These are phyloP conservation scores for Phortica variegata DNA, from an alignment of 1,140 invertebrate genomes.

Conservation along the genomic window DNA sequence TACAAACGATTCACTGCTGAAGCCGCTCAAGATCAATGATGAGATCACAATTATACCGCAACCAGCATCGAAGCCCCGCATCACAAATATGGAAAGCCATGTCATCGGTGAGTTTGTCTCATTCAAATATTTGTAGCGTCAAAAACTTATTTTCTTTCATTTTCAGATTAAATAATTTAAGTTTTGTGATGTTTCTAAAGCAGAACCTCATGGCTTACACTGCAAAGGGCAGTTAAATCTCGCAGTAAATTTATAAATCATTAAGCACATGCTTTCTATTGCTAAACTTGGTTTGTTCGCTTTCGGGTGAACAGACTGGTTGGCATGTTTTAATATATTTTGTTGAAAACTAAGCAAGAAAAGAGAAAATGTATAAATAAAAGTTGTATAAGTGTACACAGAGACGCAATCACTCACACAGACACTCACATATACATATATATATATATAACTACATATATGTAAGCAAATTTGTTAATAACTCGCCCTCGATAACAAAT, in stretches of 20 bases:
- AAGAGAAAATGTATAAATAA: no score
- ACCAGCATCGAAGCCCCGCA: slow-evolving; percentile 62
- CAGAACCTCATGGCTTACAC: no score
- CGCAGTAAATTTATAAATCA: no score
- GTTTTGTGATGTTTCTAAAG: no score
- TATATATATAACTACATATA: slow-evolving; percentile 25
- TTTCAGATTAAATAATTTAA: slow-evolving; percentile 35
- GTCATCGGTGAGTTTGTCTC: slow-evolving; percentile 44
- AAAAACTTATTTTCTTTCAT: not conserved
- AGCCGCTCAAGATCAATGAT: slow-evolving; percentile 87
- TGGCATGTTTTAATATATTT: no score
- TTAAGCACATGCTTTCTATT: no score
- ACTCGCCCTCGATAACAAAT: no score
- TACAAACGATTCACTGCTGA: slow-evolving; percentile 68
- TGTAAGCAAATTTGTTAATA: slow-evolving; percentile 29
- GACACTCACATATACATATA: slow-evolving; percentile 11
- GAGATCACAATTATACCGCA: slow-evolving; percentile 92
- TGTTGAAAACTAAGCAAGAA: no score
- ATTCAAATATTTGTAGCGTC: not conserved
- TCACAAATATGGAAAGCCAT: slow-evolving; percentile 57
- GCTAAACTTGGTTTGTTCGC: no score
- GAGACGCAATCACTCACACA: slow-evolving; percentile 18
- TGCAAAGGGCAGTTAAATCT: slow-evolving; percentile 32
- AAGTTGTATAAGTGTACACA: no score
- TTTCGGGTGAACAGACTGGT: no score